Percentiles rank a stretch among this genome's conserved stretches.
These are phyloP conservation scores for Diorhabda elongata DNA, from an alignment of 1,140 invertebrate species.

Conservation along the genomic window DNA sequence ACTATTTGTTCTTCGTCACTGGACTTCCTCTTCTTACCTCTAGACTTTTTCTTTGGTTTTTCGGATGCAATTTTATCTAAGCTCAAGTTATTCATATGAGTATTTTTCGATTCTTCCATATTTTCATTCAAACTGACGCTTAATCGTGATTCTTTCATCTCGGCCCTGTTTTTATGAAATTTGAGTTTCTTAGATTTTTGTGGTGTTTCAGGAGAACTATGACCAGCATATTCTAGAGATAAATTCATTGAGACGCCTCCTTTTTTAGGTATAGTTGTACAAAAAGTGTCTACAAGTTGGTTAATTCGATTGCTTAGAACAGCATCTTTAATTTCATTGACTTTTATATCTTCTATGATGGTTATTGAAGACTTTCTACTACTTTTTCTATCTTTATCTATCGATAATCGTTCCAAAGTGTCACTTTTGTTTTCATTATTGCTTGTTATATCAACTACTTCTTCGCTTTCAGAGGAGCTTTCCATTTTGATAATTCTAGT, in stretches of 20 bases:
- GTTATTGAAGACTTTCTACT: slow-evolving; percentile 22
- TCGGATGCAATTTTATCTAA: too few species aligned
- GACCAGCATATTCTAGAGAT: slow-evolving; percentile 24
- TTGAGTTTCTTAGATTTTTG: background rate
- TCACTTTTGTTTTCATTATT: slow-evolving; percentile 7
- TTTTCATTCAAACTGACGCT: background rate
- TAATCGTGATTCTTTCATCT: background rate
- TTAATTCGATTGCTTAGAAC: slow-evolving; percentile 22
- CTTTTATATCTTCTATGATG: slow-evolving; percentile 27
- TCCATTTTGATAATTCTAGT: slow-evolving; percentile 23
- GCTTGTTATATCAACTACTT: background rate
- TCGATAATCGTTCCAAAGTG: background rate
- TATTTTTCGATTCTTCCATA: too few species aligned
- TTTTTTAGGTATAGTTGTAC: slow-evolving; percentile 22
- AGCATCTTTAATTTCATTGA: slow-evolving; percentile 22
- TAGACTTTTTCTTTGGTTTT: background rate
- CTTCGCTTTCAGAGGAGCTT: slow-evolving; percentile 14
- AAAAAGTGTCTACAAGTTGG: slow-evolving; percentile 24
- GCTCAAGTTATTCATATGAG: too few species aligned
- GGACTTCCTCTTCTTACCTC: background rate
- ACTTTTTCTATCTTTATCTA: slow-evolving; percentile 11
- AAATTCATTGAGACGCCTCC: slow-evolving; percentile 29
- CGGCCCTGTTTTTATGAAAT: too few species aligned
- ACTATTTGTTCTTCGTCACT: background rate
- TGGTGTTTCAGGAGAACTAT: background rate